Conservation (phyloP, 2,888 invertebrate species). For the Pycnomerus fuliginosus region DNA sequence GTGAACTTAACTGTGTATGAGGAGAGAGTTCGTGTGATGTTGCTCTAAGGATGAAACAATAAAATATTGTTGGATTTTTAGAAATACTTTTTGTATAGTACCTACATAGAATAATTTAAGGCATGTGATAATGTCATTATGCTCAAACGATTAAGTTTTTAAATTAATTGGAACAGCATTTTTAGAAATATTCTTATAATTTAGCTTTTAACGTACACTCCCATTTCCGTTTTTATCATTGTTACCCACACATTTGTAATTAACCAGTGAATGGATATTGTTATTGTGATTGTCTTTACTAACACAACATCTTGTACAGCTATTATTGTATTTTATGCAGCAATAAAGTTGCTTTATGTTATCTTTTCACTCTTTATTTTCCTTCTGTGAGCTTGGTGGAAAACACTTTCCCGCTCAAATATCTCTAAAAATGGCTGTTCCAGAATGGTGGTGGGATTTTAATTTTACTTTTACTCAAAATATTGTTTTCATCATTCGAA, state of each 20-base stretch:
- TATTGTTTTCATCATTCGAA: conserved; percentile 2
- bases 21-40: no score
- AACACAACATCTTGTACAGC: conserved; percentile 39
- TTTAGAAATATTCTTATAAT: conserved; percentile 38
- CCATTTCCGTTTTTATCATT: background rate
- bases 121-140: no score
- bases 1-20: no score
- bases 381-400: conserved; percentile 16
- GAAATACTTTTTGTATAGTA: no score
- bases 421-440: conserved; percentile 54
- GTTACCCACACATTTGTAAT: background rate
- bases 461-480: conserved; percentile 8
- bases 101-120: no score
- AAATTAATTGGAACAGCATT: conserved; percentile 45
- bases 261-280: conserved; percentile 8
- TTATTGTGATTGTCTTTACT: conserved; percentile 39
- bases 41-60: no score
- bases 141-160: conserved; percentile 8
- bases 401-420: conserved; percentile 14
- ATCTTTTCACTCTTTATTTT: conserved; percentile 35
- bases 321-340: conserved; percentile 46
- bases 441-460: conserved; percentile 49
- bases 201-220: background rate
- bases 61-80: no score
- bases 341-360: conserved; percentile 53